These are phyloP conservation scores for Siphamia tubifer DNA, from an alignment of 2,113 vertebrate genomes.

Conservation along the genomic window DNA sequence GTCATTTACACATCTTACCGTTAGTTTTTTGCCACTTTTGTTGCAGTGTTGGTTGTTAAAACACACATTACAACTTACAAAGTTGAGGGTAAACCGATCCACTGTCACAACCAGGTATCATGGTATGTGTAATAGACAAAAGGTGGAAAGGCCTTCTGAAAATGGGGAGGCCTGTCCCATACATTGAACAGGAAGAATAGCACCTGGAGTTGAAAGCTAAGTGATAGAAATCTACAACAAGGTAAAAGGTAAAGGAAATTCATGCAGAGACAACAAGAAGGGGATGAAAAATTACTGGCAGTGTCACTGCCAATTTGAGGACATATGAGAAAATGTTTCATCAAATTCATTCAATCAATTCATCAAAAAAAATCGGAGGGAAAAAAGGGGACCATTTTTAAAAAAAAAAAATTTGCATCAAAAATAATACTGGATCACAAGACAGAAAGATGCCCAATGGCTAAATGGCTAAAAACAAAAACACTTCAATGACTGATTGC, in stretches of 20 bases:
- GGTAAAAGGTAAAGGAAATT: conserved; percentile 21
- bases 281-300: not conserved
- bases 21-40: too few species aligned
- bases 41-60: too few species aligned
- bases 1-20: too few species aligned
- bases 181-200: not conserved
- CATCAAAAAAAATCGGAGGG: not conserved
- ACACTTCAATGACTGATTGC: conserved; percentile 17
- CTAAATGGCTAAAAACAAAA: too few species aligned
- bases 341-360: too few species aligned
- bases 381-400: conserved; percentile 11
- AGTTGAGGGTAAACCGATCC: too few species aligned
- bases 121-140: too few species aligned
- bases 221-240: conserved; percentile 19
- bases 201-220: conserved; percentile 25
- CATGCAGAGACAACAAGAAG: conserved; percentile 58
- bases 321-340: not conserved
- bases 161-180: conserved; percentile 11
- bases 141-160: conserved; percentile 24
- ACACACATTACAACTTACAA: too few species aligned
- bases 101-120: too few species aligned
- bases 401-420: not conserved
- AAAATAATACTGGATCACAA: conserved; percentile 57
- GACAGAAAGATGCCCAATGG: conserved; percentile 37
- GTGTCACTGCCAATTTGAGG: conserved; percentile 17